Base-by-base conservation (phyloP, 2,113 vertebrate genomes). In the Pagrus major region DNA sequence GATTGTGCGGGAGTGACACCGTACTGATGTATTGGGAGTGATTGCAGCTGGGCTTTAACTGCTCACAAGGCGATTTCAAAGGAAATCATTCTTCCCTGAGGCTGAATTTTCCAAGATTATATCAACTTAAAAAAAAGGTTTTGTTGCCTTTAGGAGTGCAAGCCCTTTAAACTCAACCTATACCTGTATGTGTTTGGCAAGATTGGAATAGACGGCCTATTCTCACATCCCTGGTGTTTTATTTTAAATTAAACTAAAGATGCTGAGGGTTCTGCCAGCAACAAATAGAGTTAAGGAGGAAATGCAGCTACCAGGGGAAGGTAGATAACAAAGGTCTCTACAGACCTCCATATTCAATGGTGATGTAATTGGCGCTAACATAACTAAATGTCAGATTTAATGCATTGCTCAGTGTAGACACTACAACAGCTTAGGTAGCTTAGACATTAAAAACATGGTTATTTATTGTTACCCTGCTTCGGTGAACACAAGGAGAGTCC, bases 1-100 rank as follows among this genome's bases (percentile, higher is more conserved):
- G 89, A 87, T 81, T 78, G 87, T 83, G 82, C 71, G 78, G 86
- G 76, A 76, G 86, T 86, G 89, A 88, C 89, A 84, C 73, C 46
- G 46, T 44, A 35, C 88, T 92, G 92, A 93, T 86, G 80, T 71
- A 90, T 79, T 37, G 76, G 58, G 69, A 85, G 71, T 29, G 83
- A 89, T 84, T 54, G 78, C 51, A 74, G 78, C 85, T 66, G 51
- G 47, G 71, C 47, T 73, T 20, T 54, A 79, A 76, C 41, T 66
- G 81, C 80, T 89, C 88, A 39, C 81, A 63, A 64, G 76, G 71
- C 9, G 20, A 68, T 85, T 89, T 83, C 35, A 78, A 85, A 85
- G 75, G 71, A 76, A 83, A 80, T 72, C 60, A 51, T 56, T 83
- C 55, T 47, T 86, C 51, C 78, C 71, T 0, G 31, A 86, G 80